Conservation (phyloP, 2,113 vertebrate genomes). For the Scalopus aquaticus region DNA sequence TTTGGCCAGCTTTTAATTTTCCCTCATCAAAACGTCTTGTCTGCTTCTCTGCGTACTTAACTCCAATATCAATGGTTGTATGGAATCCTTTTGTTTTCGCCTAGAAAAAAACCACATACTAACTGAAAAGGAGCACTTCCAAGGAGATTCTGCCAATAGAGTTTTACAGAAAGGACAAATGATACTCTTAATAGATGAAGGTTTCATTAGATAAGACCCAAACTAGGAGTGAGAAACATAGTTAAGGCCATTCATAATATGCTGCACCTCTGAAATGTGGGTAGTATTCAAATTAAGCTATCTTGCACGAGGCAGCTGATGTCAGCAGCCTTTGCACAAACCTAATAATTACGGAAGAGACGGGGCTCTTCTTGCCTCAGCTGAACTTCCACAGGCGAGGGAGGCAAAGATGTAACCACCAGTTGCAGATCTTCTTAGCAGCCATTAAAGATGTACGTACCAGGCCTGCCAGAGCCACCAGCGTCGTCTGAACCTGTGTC, state of each 20-base stretch:
- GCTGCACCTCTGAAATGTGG: neutral
- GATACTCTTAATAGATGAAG: neutral
- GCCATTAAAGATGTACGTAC: constrained; percentile 83
- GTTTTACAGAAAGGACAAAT: neutral
- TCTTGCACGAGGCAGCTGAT: neutral
- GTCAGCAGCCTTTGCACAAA: neutral
- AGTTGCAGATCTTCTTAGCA: neutral
- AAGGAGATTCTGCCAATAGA: neutral
- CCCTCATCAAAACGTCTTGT: constrained; percentile 93
- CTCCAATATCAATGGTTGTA: constrained; percentile 95
- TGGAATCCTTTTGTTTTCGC: constrained; percentile 98
- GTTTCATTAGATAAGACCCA: neutral
- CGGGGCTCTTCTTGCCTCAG: neutral
- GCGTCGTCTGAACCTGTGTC: constrained; percentile 97
- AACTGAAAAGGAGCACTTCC: neutral
- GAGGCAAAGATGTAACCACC: neutral
- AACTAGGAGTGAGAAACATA: neutral
- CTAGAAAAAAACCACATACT: constrained; percentile 78
- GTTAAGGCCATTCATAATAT: neutral
- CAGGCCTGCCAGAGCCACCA: constrained; percentile 95
- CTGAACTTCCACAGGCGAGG: neutral
- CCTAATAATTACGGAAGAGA: neutral
- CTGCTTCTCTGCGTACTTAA: constrained; percentile 97
- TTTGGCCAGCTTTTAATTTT: constrained; percentile 97
- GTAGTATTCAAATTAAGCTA: constrained; percentile 3